Conservation (phyloP, 64 coral and sea anemone species). For the Catalaphyllia jardinei region DNA sequence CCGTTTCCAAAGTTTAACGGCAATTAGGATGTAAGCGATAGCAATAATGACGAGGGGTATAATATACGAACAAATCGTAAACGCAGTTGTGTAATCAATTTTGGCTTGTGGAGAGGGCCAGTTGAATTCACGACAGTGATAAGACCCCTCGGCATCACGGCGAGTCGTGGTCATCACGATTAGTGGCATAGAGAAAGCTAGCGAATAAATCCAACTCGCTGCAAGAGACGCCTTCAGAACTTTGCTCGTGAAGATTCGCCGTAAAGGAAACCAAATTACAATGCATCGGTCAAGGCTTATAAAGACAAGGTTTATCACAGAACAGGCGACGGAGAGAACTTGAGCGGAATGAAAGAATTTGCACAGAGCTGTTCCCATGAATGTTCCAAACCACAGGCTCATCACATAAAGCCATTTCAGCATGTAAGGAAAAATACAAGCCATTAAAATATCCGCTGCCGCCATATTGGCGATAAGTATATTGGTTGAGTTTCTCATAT, state of each 20-base stretch:
- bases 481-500: slow-evolving; percentile 88
- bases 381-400: slow-evolving; percentile 57
- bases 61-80: slow-evolving; percentile 54
- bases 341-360: slow-evolving; percentile 49
- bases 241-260: slow-evolving; percentile 49
- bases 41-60: slow-evolving; percentile 69
- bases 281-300: slow-evolving; percentile 83
- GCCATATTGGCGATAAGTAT: slow-evolving; percentile 92
- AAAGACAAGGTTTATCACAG: slow-evolving; percentile 72
- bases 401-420: slow-evolving; percentile 74
- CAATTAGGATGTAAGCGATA: slow-evolving; percentile 57
- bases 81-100: slow-evolving; percentile 11
- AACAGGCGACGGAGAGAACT: slow-evolving; percentile 54
- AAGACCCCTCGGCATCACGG: not conserved
- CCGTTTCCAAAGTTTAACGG: slow-evolving; percentile 57
- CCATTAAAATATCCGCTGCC: slow-evolving; percentile 67
- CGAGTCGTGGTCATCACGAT: slow-evolving; percentile 22
- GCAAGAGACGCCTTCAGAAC: slow-evolving; percentile 61
- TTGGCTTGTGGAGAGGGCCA: not conserved
- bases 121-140: slow-evolving; percentile 3
- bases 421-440: slow-evolving; percentile 60
- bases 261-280: slow-evolving; percentile 74
- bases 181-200: slow-evolving; percentile 50
- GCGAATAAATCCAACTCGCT: slow-evolving; percentile 51
- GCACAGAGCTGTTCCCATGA: slow-evolving; percentile 62